Evolutionary conservation across 1,140 invertebrate species (phyloP).

Genomic region (Brachionus rubens): DNA sequence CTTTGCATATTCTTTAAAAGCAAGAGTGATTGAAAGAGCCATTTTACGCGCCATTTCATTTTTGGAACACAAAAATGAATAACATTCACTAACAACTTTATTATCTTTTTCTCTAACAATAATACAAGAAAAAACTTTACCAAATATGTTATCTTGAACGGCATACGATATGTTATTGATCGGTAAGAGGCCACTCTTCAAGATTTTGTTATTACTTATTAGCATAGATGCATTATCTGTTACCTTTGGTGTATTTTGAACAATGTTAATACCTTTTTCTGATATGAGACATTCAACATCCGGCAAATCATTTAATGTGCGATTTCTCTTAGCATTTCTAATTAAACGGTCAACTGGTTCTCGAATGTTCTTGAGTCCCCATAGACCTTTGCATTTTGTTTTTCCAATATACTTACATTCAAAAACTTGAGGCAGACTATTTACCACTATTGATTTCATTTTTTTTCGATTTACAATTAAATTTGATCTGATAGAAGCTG

Average conservation of each 20-base stretch:
- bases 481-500: too few species aligned
- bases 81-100: constrained; percentile 38
- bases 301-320: constrained; percentile 10
- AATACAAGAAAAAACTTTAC: constrained; percentile 39
- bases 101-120: constrained; percentile 14
- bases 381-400: constrained; percentile 34
- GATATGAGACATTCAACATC: constrained; percentile 3
- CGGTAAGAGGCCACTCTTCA: constrained; percentile 1
- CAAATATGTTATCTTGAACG: constrained; percentile 29
- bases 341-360: constrained; percentile 29
- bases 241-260: background rate
- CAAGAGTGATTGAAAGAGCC: constrained; percentile 27
- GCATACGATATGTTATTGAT: constrained; percentile 44
- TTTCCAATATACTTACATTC: constrained; percentile 36
- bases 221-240: background rate
- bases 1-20: constrained; percentile 44
- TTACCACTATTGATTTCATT: background rate
- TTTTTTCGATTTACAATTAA: constrained; percentile 11
- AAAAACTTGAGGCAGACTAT: constrained; percentile 20
- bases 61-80: constrained; percentile 35
- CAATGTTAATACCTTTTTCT: background rate
- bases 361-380: constrained; percentile 36
- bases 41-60: constrained; percentile 17
- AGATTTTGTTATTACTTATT: background rate
- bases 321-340: background rate